phyloP scores from a whole-genome alignment of 2,113 vertebrate species.

The Nycticorax nycticorax region DNA sequence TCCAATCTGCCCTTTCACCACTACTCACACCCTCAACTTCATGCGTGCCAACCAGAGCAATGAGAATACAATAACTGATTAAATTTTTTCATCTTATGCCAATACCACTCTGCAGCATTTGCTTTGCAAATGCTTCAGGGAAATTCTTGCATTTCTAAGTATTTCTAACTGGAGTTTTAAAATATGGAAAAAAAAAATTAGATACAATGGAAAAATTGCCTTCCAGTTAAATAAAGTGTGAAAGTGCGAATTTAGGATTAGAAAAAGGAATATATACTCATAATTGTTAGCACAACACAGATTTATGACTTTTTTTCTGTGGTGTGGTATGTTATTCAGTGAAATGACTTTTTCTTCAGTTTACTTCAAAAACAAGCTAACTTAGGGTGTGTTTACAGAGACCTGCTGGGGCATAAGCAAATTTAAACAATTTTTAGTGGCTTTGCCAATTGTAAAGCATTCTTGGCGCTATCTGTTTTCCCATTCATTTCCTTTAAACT shows the following conservation, averaged over 20 bases:
- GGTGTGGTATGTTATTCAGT: background rate
- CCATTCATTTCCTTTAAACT: background rate
- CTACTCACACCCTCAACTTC: background rate
- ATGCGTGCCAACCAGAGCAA: background rate
- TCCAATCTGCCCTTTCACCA: background rate
- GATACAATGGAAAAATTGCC: background rate
- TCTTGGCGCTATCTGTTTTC: background rate
- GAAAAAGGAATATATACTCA: background rate
- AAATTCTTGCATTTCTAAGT: background rate
- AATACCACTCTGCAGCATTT: background rate
- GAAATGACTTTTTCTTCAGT: background rate
- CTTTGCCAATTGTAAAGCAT: background rate
- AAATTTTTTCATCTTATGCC: background rate
- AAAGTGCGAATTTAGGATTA: background rate
- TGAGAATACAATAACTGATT: background rate
- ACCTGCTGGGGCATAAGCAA: conserved; percentile 2
- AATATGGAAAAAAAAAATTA: background rate
- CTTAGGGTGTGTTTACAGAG: background rate
- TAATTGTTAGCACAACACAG: background rate
- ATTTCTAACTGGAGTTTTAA: background rate
- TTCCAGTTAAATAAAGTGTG: background rate
- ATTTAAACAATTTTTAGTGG: background rate
- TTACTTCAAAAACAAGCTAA: background rate
- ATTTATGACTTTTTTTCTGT: background rate
- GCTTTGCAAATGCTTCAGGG: background rate